A percentile compares a stretch with the other conserved stretches of the same genome.
phyloP scores from a whole-genome alignment of 1,140 invertebrate species.

The Mamestra configurata region DNA sequence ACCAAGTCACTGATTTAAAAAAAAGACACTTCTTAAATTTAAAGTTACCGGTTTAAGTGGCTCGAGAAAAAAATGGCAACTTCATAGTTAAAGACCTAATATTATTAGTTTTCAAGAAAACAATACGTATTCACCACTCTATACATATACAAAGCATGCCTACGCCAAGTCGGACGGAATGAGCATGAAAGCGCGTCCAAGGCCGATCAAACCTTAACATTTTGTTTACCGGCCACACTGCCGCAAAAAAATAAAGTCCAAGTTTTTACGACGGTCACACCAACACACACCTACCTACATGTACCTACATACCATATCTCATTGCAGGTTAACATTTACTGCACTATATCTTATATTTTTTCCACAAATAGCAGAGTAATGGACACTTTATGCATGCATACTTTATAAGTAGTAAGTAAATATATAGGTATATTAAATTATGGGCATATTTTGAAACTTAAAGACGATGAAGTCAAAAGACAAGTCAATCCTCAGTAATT shows the following conservation, averaged over 20 bases:
- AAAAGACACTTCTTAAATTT: too few species aligned
- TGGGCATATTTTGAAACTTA: background rate
- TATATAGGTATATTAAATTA: background rate
- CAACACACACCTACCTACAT: background rate
- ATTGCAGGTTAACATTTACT: slow-evolving; percentile 37
- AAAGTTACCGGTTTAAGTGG: too few species aligned
- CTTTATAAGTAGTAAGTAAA: background rate
- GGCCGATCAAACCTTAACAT: slow-evolving; percentile 78
- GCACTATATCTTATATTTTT: slow-evolving; percentile 21
- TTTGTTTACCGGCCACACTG: slow-evolving; percentile 69
- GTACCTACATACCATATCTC: slow-evolving; percentile 3
- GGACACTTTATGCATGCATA: background rate
- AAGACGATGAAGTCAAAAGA: background rate
- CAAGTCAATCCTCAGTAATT: background rate
- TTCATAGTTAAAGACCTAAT: too few species aligned
- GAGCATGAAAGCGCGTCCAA: slow-evolving; percentile 77
- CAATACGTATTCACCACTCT: slow-evolving; percentile 64
- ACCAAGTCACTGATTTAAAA: too few species aligned
- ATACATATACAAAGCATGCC: slow-evolving; percentile 53
- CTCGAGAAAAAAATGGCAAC: too few species aligned
- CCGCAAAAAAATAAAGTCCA: slow-evolving; percentile 64
- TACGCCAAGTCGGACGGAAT: slow-evolving; percentile 62
- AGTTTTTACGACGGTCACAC: slow-evolving; percentile 31
- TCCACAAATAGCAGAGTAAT: slow-evolving; percentile 6
- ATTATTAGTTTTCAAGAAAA: too few species aligned